Conservation (phyloP, 1,140 invertebrate species). For the Pogonomyrmex barbatus region DNA sequence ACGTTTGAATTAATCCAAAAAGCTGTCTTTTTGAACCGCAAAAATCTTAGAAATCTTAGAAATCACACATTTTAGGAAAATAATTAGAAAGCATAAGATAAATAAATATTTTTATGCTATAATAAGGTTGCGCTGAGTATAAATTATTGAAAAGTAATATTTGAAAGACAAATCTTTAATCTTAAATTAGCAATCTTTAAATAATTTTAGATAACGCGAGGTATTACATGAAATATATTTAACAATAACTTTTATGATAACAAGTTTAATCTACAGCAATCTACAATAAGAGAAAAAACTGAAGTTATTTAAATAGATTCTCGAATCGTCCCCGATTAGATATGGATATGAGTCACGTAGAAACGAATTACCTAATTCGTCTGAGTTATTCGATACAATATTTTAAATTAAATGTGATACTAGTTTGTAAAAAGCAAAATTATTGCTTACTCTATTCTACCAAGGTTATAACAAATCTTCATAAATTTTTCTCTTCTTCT, state of each 20-base stretch:
- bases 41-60: background rate
- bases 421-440: conserved; percentile 33
- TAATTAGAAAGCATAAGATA: conserved; percentile 40
- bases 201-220: conserved; percentile 6
- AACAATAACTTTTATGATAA: conserved; percentile 34
- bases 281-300: conserved; percentile 42
- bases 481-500: conserved; percentile 22
- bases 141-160: conserved; percentile 32
- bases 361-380: conserved; percentile 77
- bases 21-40: background rate
- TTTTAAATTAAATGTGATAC: conserved; percentile 47
- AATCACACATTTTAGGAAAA: background rate
- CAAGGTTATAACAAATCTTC: conserved; percentile 34
- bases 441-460: conserved; percentile 25
- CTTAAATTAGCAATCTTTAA: conserved; percentile 3
- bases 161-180: conserved; percentile 1
- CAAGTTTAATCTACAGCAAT: conserved; percentile 1
- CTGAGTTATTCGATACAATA: conserved; percentile 48
- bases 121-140: conserved; percentile 12
- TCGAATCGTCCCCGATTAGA: conserved; percentile 9
- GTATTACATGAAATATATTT: conserved; percentile 6
- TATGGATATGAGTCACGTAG: conserved; percentile 44
- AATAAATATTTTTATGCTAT: conserved; percentile 6
- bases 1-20: conserved; percentile 37
- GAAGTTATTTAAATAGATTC: conserved; percentile 8